Conservation (phyloP, 2,888 invertebrate species). For the Sarcophaga subvicina region DNA sequence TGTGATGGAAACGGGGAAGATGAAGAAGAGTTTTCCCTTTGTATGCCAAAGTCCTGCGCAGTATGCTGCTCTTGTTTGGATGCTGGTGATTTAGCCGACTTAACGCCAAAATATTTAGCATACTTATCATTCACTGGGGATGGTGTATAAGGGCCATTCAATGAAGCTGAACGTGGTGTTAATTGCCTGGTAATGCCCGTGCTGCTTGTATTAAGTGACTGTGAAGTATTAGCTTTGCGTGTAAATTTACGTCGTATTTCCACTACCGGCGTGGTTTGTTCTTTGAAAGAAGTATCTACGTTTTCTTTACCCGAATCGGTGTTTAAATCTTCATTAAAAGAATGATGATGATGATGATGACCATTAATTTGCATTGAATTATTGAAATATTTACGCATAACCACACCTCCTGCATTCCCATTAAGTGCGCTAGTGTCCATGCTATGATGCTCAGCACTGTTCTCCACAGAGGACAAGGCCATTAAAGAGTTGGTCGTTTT, state of each 20-base stretch:
- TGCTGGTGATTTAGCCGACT: background rate
- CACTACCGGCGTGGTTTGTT: slow-evolving; percentile 68
- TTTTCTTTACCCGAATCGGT: slow-evolving; percentile 80
- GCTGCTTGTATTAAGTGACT: slow-evolving; percentile 53
- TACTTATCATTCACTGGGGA: slow-evolving; percentile 74
- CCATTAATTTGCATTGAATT: slow-evolving; percentile 37
- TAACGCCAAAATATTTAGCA: slow-evolving; percentile 79
- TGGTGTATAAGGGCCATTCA: slow-evolving; percentile 67
- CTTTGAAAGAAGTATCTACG: slow-evolving; percentile 39
- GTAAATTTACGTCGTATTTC: slow-evolving; percentile 76
- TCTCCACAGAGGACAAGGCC: slow-evolving; percentile 68
- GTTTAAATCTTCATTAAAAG: slow-evolving; percentile 66
- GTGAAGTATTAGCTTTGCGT: slow-evolving; percentile 70
- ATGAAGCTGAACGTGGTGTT: slow-evolving; percentile 59
- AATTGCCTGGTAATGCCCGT: slow-evolving; percentile 43
- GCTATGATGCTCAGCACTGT: slow-evolving; percentile 69
- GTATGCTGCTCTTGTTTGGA: background rate
- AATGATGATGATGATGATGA: slow-evolving; percentile 35
- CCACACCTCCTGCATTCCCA: background rate
- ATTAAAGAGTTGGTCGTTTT: slow-evolving; percentile 22
- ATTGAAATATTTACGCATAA: slow-evolving; percentile 39
- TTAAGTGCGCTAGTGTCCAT: slow-evolving; percentile 59
- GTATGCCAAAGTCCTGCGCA: no score
- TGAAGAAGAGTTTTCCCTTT: no score
- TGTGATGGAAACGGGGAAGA: background rate